Evolutionary conservation across 1,140 invertebrate species (phyloP).

Genomic region (Procambarus virginalis): DNA sequence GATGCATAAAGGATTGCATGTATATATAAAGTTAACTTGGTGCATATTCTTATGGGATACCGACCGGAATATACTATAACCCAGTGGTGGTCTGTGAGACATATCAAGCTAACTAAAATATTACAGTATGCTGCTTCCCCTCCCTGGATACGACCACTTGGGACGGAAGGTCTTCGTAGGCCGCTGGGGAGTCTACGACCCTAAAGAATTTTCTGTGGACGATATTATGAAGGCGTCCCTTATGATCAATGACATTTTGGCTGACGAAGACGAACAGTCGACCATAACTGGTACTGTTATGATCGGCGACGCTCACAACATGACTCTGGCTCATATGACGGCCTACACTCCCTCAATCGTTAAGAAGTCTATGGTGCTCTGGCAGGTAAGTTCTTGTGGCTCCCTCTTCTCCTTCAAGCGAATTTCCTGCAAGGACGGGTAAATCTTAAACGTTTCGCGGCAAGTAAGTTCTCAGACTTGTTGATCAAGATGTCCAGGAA

Average conservation of each 20-base stretch:
- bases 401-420: too few relatives aligned
- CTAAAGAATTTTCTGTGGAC: slow-evolving; percentile 71
- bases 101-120: too few relatives aligned
- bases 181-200: slow-evolving; percentile 69
- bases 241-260: slow-evolving; percentile 55
- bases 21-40: too few relatives aligned
- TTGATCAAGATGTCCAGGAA: too few relatives aligned
- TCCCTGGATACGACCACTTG: slow-evolving; percentile 65
- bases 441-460: too few relatives aligned
- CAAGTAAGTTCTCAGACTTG: too few relatives aligned
- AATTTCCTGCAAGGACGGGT: too few relatives aligned
- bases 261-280: slow-evolving; percentile 71
- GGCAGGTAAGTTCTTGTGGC: slow-evolving; percentile 76
- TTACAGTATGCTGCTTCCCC: slow-evolving; percentile 58
- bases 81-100: too few relatives aligned
- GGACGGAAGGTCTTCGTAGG: slow-evolving; percentile 67
- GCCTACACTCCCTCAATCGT: slow-evolving; percentile 72
- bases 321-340: slow-evolving; percentile 72
- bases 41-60: too few relatives aligned
- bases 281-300: slow-evolving; percentile 72
- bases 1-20: too few relatives aligned
- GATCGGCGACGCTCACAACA: slow-evolving; percentile 72
- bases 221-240: slow-evolving; percentile 40
- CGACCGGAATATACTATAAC: too few relatives aligned
- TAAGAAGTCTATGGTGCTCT: slow-evolving; percentile 78